These are phyloP conservation scores for Camponotus vicinus DNA, from an alignment of 1,140 invertebrate genomes.

Conservation along the genomic window DNA sequence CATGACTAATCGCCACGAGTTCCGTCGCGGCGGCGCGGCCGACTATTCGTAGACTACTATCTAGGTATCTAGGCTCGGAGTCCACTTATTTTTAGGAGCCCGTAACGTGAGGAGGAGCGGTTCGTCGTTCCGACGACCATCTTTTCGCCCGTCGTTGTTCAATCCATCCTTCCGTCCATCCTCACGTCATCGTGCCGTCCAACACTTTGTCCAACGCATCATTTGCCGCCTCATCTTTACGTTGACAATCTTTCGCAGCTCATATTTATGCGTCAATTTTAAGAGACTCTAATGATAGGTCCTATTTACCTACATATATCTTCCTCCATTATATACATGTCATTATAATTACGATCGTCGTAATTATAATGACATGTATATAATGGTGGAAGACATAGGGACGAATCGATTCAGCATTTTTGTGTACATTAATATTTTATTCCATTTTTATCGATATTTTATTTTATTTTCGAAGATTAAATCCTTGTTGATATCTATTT, in stretches of 20 bases:
- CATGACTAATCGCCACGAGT: conserved; percentile 81
- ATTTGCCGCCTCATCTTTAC: conserved; percentile 44
- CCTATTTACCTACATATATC: background rate
- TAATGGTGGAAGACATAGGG: background rate
- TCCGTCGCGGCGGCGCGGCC: conserved; percentile 74
- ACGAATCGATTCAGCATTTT: too few relatives aligned
- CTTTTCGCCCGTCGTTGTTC: conserved; percentile 70
- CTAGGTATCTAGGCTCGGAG: conserved; percentile 87
- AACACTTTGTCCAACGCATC: conserved; percentile 49
- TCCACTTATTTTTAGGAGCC: conserved; percentile 85
- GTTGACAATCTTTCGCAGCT: background rate
- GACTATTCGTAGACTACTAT: conserved; percentile 85
- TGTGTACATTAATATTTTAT: background rate
- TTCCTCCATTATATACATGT: background rate
- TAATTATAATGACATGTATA: conserved; percentile 4
- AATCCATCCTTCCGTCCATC: conserved; percentile 26
- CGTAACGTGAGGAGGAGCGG: conserved; percentile 85
- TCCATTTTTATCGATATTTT: background rate
- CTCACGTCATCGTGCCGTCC: background rate
- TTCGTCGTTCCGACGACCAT: conserved; percentile 78
- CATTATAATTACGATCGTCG: background rate
- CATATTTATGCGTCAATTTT: conserved; percentile 33
- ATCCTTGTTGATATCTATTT: too few relatives aligned
- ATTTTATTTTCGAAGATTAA: background rate
- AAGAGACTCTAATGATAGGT: background rate